Percentiles rank a stretch among this genome's conserved stretches.
These are phyloP conservation scores for Drosophila neutralis DNA, from an alignment of 2,888 invertebrate genomes.

Conservation along the genomic window DNA sequence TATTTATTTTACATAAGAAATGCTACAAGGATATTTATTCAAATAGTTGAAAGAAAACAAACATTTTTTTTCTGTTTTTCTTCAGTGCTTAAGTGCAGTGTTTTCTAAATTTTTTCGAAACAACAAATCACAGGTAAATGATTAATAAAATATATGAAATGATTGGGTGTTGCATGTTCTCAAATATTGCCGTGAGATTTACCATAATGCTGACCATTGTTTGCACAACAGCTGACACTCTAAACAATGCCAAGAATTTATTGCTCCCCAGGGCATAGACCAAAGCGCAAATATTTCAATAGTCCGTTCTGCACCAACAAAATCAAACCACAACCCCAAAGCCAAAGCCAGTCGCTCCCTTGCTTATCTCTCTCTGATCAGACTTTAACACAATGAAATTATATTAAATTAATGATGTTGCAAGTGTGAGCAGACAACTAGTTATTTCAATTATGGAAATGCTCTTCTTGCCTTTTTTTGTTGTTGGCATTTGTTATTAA, in stretches of 20 bases:
- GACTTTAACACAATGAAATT: conserved; percentile 5
- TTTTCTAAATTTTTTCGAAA: not conserved
- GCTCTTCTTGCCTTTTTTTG: not conserved
- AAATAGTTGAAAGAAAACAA: conserved; percentile 18
- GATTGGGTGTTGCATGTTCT: conserved; percentile 12
- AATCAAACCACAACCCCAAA: conserved; percentile 3
- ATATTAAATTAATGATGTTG: conserved; percentile 30
- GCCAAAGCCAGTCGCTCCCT: too few species aligned
- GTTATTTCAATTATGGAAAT: not conserved
- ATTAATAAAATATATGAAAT: not conserved
- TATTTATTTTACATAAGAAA: not conserved
- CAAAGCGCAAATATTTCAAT: conserved; percentile 16
- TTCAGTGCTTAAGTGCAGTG: conserved; percentile 41
- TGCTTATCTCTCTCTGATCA: not conserved
- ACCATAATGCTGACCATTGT: conserved; percentile 18
- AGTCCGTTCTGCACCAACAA: conserved; percentile 15
- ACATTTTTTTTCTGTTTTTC: conserved; percentile 30
- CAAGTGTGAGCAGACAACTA: not conserved
- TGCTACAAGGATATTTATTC: conserved; percentile 1
- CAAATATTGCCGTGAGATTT: conserved; percentile 1
- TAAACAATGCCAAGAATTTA: conserved; percentile 36
- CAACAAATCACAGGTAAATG: conserved; percentile 33
- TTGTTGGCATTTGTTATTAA: not conserved
- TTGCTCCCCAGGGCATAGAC: conserved; percentile 22
- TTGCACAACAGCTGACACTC: conserved; percentile 19